Percentiles rank a stretch among this genome's conserved stretches.
Evolutionary conservation across 2,888 invertebrate genomes (phyloP).

Genomic region (Miltochrista miniata): DNA sequence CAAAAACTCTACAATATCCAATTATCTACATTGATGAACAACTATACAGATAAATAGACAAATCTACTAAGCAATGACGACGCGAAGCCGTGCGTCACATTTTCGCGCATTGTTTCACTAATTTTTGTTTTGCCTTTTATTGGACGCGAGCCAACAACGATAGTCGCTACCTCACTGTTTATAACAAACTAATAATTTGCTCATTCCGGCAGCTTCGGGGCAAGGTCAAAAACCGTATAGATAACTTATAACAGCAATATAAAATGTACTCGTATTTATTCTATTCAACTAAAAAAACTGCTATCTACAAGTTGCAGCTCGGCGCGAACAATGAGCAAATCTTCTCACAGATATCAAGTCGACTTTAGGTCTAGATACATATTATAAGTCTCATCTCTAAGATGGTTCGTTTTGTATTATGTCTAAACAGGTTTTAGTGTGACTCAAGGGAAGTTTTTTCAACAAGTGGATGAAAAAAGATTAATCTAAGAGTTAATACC

Average conservation of each 20-base stretch:
- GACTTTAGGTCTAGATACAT: slow-evolving; percentile 16
- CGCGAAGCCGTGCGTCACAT: slow-evolving; percentile 42
- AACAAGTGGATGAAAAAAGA: too few species aligned
- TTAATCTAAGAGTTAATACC: too few species aligned
- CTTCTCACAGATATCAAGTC: slow-evolving; percentile 9
- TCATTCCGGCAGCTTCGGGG: slow-evolving; percentile 26
- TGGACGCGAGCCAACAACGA: slow-evolving; percentile 61
- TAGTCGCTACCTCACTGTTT: slow-evolving; percentile 51
- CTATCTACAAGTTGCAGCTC: too few species aligned
- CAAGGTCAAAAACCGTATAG: slow-evolving; percentile 51
- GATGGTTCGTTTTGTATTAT: slow-evolving; percentile 6
- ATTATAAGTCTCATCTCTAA: slow-evolving; percentile 4
- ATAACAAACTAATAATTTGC: slow-evolving; percentile 51
- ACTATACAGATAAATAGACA: slow-evolving; percentile 44
- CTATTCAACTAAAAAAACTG: slow-evolving; percentile 11
- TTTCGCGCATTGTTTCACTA: slow-evolving; percentile 50
- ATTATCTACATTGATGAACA: slow-evolving; percentile 46
- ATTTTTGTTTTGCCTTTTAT: slow-evolving; percentile 59
- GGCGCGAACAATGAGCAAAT: slow-evolving; percentile 35
- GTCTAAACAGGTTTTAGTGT: neutral
- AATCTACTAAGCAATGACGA: slow-evolving; percentile 35
- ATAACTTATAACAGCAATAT: too few species aligned
- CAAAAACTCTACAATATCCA: slow-evolving; percentile 58
- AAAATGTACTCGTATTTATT: too few species aligned
- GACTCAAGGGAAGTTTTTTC: too few species aligned